phyloP scores from a whole-genome alignment of 1,140 invertebrate genomes.

The Physella acuta region DNA sequence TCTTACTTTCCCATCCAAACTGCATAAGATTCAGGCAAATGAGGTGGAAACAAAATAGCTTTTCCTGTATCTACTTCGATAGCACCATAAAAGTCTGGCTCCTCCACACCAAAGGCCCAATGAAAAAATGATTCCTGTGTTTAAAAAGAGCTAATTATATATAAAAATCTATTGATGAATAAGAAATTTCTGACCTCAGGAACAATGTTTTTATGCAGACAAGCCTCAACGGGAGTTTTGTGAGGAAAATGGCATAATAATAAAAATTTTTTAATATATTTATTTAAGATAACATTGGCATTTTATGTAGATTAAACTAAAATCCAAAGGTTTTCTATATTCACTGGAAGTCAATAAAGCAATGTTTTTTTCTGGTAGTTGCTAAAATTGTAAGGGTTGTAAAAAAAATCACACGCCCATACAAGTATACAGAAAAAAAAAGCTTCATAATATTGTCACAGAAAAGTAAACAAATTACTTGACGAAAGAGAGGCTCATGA shows the following conservation, averaged over 20 bases:
- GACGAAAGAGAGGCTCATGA: constrained; percentile 70
- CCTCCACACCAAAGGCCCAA: constrained; percentile 86
- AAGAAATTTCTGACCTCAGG: not conserved
- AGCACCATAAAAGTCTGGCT: constrained; percentile 85
- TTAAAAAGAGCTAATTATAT: no score
- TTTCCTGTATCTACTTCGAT: constrained; percentile 74
- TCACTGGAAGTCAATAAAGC: no score
- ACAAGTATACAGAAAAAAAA: no score
- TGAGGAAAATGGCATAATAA: not conserved
- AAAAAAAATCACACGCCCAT: no score
- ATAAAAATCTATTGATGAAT: no score
- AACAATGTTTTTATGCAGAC: not conserved
- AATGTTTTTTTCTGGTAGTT: no score
- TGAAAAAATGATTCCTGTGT: constrained; percentile 80
- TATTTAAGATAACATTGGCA: no score
- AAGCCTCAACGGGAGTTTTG: not conserved
- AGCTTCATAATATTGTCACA: no score
- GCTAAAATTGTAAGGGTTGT: no score
- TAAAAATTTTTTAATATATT: no score
- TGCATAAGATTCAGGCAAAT: constrained; percentile 78
- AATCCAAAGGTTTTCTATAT: no score
- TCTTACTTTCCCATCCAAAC: constrained; percentile 83
- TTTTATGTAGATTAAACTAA: no score
- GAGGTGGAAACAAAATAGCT: constrained; percentile 80
- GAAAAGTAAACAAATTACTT: constrained; percentile 61